Evolutionary conservation across 2,797 vertebrate species (phyloP), one percentile per base, ranked within the genome.

Genomic region (Rhinophrynus dorsalis): DNA sequence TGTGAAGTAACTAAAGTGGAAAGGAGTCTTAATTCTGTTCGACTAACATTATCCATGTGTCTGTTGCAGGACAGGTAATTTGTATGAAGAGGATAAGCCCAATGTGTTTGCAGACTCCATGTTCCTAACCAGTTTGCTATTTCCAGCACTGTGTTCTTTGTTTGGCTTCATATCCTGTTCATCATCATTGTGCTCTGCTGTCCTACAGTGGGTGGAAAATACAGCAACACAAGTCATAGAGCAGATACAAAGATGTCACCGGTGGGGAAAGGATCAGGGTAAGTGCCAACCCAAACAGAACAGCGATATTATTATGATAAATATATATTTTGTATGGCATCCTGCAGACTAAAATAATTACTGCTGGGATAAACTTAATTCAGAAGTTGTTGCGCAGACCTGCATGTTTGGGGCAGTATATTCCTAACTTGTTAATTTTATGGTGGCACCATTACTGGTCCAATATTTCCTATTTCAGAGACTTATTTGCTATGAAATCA

Each of bases 41-140:
- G 29, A 30, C 4, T 30, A 9, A 4, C 9, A 30, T 4, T 9
- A 4, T 5, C 2, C 15, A 42, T 42, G 38, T 3, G 13, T 42
- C 2, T 17, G 2, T 15, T n/a, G 30, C 80, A 96, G 95, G 79
- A 74, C 78, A 3, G 13, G 75, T 76, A 90, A 80, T 65, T 81
- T 97, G 57, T 97, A 96, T 55, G 93, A 94, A 71, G 92, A 94
- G 76, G 95, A 97, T 0, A 89, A 94, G 12, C 89, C 88, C 51
- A 96, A 95, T 0, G 82, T 94, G 77, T 96, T 92, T 79, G 88
- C 89, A 0, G 95, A 97, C 75, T 90, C 92, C 0, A 86, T 86
- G 0, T 60, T 90, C 64, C 87, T 96, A 81, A 84, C 86, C 0
- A 73, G 48, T 27, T 82, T 83, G 6, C 80, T 95, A 68, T 81